phyloP scores from a whole-genome alignment of 2,113 vertebrate genomes.

The Equus quagga region DNA sequence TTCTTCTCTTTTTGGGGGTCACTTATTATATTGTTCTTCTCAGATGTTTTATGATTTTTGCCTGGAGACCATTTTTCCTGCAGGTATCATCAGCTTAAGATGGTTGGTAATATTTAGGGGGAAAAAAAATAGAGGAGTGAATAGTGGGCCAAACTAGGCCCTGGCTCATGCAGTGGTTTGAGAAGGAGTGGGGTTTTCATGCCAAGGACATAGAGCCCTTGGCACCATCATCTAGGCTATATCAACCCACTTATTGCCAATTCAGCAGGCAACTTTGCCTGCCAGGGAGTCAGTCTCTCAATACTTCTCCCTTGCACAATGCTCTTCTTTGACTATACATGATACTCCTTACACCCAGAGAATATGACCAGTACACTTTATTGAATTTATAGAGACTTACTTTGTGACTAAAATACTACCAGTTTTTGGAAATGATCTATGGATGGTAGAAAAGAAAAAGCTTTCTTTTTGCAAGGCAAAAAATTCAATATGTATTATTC shows the following conservation, averaged over 20 bases:
- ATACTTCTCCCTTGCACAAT: neutral
- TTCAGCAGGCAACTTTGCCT: neutral
- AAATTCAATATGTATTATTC: neutral
- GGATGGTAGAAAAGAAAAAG: neutral
- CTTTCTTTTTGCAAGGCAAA: neutral
- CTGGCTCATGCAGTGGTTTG: neutral
- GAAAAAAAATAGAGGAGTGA: neutral
- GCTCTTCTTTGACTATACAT: neutral
- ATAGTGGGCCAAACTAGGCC: neutral
- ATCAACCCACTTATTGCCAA: neutral
- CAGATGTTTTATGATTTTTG: neutral
- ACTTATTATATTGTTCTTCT: neutral
- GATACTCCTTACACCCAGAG: neutral
- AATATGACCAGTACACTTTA: neutral
- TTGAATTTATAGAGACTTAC: neutral
- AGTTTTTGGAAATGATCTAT: neutral
- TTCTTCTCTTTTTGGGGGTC: neutral
- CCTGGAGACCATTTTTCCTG: neutral
- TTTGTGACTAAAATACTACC: neutral
- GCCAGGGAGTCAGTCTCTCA: neutral
- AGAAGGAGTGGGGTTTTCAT: neutral
- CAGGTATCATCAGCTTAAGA: neutral
- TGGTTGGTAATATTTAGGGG: neutral
- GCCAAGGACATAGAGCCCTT: neutral
- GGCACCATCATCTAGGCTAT: neutral